Evolutionary conservation across 2,113 vertebrate species (phyloP), one percentile per base, ranked within the genome.

Genomic region (Pyxicephalus adspersus): DNA sequence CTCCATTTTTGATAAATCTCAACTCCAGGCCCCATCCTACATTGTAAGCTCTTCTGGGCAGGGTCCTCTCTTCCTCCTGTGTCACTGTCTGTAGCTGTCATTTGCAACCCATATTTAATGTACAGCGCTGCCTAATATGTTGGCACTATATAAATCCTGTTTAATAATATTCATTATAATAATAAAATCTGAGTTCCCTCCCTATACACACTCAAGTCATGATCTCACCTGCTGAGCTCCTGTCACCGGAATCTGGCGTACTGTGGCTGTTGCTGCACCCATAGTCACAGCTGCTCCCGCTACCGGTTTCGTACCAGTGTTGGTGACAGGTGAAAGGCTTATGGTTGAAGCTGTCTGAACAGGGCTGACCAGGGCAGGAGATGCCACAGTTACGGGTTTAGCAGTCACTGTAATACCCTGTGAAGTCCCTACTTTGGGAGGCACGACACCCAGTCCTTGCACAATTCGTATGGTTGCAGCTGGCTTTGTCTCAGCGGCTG

Each of bases 401-500:
- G 94, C 80, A 0, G 95, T 93, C 0, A 96, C 84, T 9, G 93
- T 94, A 20, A 99, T 93, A 0, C 95, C 92, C 83, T 98, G 94
- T 11, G 96, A 93, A 86, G 96, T 95, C 50, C 95, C 95, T 4
- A 93, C 90, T 82, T 98, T 99, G 70, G 94, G 94, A 0, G 97
- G 95, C 86, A 99, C 95, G 26, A 98, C 92, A 0, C 98, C 96
- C 26, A 99, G 88, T 8, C 96, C 96, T 4, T 98, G 98, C 86
- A 99, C 96, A 3, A 99, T 98, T 61, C 97, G 91, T 80, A 99
- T 99, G 0, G 97, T 97, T 81, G 97, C 90, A 0, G 94, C 93
- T 0, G 94, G 93, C 83, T 98, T 98, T 3, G 92, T 87, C 86
- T 98, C 96, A 0, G 7, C 29, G 29, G 22, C 5, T 1, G 94